Evolutionary conservation across 2,113 vertebrate genomes (phyloP).

Genomic region (Myxocyprinus asiaticus): DNA sequence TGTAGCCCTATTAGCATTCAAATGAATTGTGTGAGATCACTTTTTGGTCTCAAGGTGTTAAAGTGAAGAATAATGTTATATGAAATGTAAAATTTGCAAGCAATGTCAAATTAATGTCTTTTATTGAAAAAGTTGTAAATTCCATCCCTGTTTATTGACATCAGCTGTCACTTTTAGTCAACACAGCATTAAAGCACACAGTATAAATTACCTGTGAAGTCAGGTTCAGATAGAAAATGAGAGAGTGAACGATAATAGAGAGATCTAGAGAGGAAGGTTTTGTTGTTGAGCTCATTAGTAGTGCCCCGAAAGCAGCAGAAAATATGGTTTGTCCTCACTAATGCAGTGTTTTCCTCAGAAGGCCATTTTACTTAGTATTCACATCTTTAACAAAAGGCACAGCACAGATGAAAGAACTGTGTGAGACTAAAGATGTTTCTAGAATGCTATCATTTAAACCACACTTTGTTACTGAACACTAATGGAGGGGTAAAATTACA

Average conservation of each 20-base stretch:
- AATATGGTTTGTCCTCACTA: neutral
- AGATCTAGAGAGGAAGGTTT: neutral
- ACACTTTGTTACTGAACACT: neutral
- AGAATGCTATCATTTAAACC: conserved; percentile 1
- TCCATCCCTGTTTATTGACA: neutral
- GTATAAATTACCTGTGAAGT: conserved; percentile 2
- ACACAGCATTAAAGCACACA: neutral
- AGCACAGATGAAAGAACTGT: neutral
- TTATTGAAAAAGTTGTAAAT: too few species aligned
- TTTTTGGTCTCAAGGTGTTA: too few species aligned
- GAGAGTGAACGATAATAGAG: conserved; percentile 23
- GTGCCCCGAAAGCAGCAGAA: conserved; percentile 20
- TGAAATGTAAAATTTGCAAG: neutral
- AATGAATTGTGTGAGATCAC: neutral
- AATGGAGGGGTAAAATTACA: neutral
- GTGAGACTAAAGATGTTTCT: neutral
- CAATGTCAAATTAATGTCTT: neutral
- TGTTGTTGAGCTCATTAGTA: conserved; percentile 34
- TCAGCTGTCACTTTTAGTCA: conserved; percentile 1
- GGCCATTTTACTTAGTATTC: neutral
- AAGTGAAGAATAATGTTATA: neutral
- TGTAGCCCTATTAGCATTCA: neutral
- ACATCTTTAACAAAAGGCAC: conserved; percentile 19
- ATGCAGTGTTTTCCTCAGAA: conserved; percentile 17
- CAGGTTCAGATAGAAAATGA: conserved; percentile 40